Conservation (phyloP, 2,797 vertebrate species). For the Lutjanus campechanus region DNA sequence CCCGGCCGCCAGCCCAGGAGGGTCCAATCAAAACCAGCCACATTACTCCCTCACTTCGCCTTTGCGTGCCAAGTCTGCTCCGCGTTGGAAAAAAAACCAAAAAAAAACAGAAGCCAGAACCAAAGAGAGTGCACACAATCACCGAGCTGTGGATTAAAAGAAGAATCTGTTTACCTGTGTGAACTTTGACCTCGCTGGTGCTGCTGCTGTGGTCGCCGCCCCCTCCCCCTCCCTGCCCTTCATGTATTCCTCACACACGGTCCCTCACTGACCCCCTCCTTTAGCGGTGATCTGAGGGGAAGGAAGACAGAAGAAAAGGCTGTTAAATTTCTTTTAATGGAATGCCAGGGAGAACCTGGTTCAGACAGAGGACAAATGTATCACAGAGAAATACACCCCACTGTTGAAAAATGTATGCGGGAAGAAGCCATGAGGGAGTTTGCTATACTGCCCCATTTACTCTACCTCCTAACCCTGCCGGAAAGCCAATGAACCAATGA, state of each 20-base stretch:
- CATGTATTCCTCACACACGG: slow-evolving; percentile 84
- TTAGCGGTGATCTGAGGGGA: slow-evolving; percentile 75
- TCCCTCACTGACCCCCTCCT: slow-evolving; percentile 69
- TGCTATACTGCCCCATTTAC: slow-evolving; percentile 78
- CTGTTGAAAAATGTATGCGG: slow-evolving; percentile 73
- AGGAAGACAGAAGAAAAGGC: slow-evolving; percentile 59
- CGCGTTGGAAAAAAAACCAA: slow-evolving; percentile 22
- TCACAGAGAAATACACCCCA: slow-evolving; percentile 61
- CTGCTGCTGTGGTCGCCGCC: slow-evolving; percentile 68
- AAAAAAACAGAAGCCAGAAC: slow-evolving; percentile 23
- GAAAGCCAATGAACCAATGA: slow-evolving; percentile 76
- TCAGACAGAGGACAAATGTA: slow-evolving; percentile 80
- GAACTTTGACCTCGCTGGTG: slow-evolving; percentile 73
- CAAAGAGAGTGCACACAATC: slow-evolving; percentile 20
- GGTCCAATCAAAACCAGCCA: slow-evolving; percentile 79
- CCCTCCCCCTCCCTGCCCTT: slow-evolving; percentile 81
- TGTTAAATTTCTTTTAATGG: slow-evolving; percentile 76
- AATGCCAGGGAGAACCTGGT: slow-evolving; percentile 73
- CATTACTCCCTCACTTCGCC: slow-evolving; percentile 64
- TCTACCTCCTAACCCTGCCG: slow-evolving; percentile 75
- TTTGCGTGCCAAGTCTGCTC: slow-evolving; percentile 62
- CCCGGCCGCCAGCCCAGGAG: slow-evolving; percentile 70
- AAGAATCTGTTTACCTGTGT: slow-evolving; percentile 78
- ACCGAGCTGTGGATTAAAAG: slow-evolving; percentile 27
- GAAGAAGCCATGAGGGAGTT: slow-evolving; percentile 73